Evolutionary conservation across 1,140 invertebrate species (phyloP), one percentile per base, ranked within the genome.

Genomic region (Dendroctonus valens): DNA sequence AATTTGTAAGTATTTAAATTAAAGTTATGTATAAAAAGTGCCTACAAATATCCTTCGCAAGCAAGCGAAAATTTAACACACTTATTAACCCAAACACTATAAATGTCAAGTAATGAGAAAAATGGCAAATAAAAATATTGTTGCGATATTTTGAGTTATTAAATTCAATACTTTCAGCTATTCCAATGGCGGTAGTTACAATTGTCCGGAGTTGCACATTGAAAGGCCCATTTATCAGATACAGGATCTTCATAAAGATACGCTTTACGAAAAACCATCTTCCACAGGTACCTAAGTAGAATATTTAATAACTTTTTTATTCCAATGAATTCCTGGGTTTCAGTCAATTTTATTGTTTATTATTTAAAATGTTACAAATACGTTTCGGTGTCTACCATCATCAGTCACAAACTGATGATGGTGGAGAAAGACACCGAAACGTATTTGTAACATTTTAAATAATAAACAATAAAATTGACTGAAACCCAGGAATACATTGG

Each of bases 191-290:
- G 53, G 67, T 2, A 60, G 59, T 26, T 49, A 69, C 11, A 57
- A 65, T 6, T 52, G 41, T 14, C 54, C 62, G n/a, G 52, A 67
- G 26, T 44, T 69, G 49, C 67, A 72, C 26, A 69, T 75, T 6
- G 69, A 79, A 58, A 72, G 81, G 42, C 81, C 81, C 6, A 74
- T 83, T 40, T 84, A 83, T 69, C 80, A 82, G 62, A 80, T 82
- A 70, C 81, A 83, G 60, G 81, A 83, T 60, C 73, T 83, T n/a
- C 73, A 83, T 69, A 72, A 74, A 12, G 77, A 73, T 44, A 72
- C 72, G 6, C 53, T 69, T 11, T 78, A 77, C 68, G 71, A 73
- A 52, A 74, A 74, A 65, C 74, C 75, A 11, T 59, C 64, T 53
- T 58, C 59, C 9, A 71, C 72, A 66, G 68, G 69, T 71, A 67